Evolutionary conservation across 1,140 invertebrate species (phyloP).

Genomic region (Leptinotarsa undecemlineata): DNA sequence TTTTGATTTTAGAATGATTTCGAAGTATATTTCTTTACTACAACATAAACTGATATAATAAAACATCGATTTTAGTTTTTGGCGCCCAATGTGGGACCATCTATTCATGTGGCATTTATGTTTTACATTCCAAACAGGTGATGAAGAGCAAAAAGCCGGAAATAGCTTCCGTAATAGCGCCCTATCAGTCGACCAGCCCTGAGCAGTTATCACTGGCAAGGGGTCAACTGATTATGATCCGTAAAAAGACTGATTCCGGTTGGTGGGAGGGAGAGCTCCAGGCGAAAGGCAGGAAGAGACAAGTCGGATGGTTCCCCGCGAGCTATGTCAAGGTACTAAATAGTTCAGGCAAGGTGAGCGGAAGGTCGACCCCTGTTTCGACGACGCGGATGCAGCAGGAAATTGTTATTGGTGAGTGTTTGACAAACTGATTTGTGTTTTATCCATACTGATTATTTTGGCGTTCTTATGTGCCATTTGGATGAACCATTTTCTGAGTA

Average conservation of each 20-base stretch:
- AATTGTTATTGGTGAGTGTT: constrained; percentile 56
- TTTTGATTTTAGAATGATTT: too few relatives aligned
- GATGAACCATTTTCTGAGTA: too few relatives aligned
- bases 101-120: background rate
- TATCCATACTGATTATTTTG: too few relatives aligned
- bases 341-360: constrained; percentile 67
- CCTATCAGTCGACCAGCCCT: constrained; percentile 83
- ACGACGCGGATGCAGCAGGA: constrained; percentile 64
- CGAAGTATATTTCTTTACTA: too few relatives aligned
- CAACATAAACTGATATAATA: too few relatives aligned
- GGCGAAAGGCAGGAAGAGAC: constrained; percentile 91
- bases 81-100: background rate
- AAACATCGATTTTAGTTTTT: too few relatives aligned
- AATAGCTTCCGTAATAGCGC: constrained; percentile 86
- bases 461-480: too few relatives aligned
- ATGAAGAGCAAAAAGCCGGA: constrained; percentile 73
- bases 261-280: constrained; percentile 99
- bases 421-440: too few relatives aligned
- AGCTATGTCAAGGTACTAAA: constrained; percentile 90
- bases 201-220: constrained; percentile 89
- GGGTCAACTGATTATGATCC: constrained; percentile 94
- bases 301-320: constrained; percentile 97
- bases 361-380: constrained; percentile 73
- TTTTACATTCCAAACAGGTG: constrained; percentile 32
- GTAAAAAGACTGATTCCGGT: constrained; percentile 93